These are phyloP conservation scores for Furcifer pardalis DNA, from an alignment of 2,797 vertebrate species.

Conservation along the genomic window DNA sequence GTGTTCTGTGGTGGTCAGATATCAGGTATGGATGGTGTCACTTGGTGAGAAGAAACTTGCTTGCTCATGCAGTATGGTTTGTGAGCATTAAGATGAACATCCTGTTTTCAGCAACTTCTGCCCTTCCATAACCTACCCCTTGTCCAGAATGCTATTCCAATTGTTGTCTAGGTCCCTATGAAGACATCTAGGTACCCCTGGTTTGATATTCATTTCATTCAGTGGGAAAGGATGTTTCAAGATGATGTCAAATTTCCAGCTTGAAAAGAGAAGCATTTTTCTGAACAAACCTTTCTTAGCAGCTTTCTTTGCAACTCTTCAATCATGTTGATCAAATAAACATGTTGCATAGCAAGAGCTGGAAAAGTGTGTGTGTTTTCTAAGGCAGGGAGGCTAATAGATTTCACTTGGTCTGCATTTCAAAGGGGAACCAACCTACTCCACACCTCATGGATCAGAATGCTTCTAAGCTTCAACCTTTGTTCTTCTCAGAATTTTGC, in stretches of 20 bases:
- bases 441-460: background rate
- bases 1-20: background rate
- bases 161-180: background rate
- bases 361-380: background rate
- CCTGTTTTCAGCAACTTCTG: background rate
- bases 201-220: background rate
- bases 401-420: background rate
- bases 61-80: background rate
- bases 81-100: background rate
- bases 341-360: background rate
- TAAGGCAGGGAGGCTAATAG: background rate
- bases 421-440: background rate
- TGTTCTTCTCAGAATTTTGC: background rate
- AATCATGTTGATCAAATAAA: conserved; percentile 6
- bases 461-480: background rate
- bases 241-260: background rate
- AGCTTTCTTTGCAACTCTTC: background rate
- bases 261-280: background rate
- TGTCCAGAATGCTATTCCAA: background rate
- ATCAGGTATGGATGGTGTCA: background rate
- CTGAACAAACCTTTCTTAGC: background rate
- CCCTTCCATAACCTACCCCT: too few relatives aligned
- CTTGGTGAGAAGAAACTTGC: background rate
- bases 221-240: background rate
- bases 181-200: background rate